Evolutionary conservation across 1,140 invertebrate species (phyloP), one percentile per base, ranked within the genome.

Genomic region (Drosophila sechellia): DNA sequence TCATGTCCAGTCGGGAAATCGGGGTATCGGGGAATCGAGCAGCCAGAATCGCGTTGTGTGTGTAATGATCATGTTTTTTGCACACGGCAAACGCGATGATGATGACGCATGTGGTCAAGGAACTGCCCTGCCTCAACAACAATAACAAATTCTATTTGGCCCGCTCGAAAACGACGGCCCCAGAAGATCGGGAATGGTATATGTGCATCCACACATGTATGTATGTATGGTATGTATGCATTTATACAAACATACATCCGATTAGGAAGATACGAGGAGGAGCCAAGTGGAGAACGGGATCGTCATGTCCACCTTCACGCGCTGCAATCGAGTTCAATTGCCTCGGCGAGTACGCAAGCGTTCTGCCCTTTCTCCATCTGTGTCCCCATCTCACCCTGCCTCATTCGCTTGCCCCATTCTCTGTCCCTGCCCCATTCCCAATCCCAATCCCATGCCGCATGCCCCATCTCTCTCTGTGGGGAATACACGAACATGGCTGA

Each of bases 111-210:
- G 54, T 59, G 65, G 68, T 64, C 58, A 49, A 57, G 50, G 69
- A 71, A 78, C 81, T 87, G 81, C 75, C 83, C 83, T 89, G 84
- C 84, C 85, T 59, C 79, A 72, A 59, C 37, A 52, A 83, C 53
- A 89, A 84, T 77, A 89, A 78, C 81, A 79, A 83, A 80, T 87
- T 87, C 81, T 86, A 89, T 87, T 79, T 79, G 77, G 53, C 55
- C 31, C 58, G 81, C 12, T 13, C 13, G 37, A 39, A 39, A 39
- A 39, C 37, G 37, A 39, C 17, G 20, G 59, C 61, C 52, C 49
- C 50, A 42, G 42, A 68, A 54, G 63, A 61, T 40, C 55, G 22
- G 43, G 35, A 42, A 34, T 71, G 54, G 42, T 45, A 31, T 22
- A 20, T 2, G 5, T 31, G 31, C 31, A 10, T 31, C 31, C 31